These are phyloP conservation scores for Catostylus mosaicus DNA, from an alignment of 30 jellyfish, hydroid and myxozoan genomes.

Conservation along the genomic window DNA sequence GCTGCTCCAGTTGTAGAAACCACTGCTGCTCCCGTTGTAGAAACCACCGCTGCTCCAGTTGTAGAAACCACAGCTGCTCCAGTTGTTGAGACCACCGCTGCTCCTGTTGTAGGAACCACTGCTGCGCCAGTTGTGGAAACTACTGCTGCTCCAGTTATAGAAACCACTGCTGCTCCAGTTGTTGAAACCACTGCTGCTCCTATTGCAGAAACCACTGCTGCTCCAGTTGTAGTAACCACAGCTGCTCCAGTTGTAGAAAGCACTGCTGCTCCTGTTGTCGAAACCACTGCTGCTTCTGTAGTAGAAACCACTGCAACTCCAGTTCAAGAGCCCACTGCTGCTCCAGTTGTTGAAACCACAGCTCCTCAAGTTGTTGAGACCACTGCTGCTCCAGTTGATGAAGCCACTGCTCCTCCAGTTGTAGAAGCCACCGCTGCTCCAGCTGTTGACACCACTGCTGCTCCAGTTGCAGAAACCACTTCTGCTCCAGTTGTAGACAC, in stretches of 20 bases:
- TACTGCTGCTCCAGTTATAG: slow-evolving; percentile 31
- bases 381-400: slow-evolving; percentile 19
- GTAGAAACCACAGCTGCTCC: slow-evolving; percentile 41
- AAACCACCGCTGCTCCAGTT: slow-evolving; percentile 16
- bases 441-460: too few species aligned
- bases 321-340: too few species aligned
- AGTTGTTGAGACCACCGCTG: slow-evolving; percentile 21
- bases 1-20: slow-evolving; percentile 34
- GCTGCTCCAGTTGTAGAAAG: neutral
- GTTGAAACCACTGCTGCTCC: neutral
- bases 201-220: slow-evolving; percentile 17
- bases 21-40: slow-evolving; percentile 9
- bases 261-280: neutral
- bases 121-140: slow-evolving; percentile 25
- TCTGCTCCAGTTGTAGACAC: too few species aligned
- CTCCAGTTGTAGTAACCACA: slow-evolving; percentile 12
- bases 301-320: slow-evolving; percentile 1
- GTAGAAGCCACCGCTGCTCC: too few species aligned
- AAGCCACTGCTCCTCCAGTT: slow-evolving; percentile 11
- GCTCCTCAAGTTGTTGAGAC: slow-evolving; percentile 38
- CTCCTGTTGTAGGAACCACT: slow-evolving; percentile 24
- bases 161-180: neutral
- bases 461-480: too few species aligned
- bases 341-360: slow-evolving; percentile 15
- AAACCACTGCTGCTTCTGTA: neutral